These are phyloP conservation scores for Illadopsis cleaveri DNA, from an alignment of 2,113 vertebrate genomes.

Conservation along the genomic window DNA sequence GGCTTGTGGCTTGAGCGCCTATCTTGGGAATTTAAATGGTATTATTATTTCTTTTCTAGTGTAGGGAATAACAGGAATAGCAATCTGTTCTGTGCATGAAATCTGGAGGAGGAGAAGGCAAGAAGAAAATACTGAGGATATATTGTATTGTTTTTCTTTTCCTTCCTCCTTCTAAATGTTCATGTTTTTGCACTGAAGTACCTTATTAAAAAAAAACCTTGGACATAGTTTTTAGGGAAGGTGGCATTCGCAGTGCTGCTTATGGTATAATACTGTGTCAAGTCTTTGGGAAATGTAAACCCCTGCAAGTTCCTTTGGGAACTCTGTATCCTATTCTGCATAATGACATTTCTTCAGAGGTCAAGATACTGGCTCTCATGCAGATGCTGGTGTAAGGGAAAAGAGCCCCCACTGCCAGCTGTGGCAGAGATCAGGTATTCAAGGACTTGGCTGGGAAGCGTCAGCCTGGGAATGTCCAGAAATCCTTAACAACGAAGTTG, in stretches of 20 bases:
- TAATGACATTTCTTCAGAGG: not conserved
- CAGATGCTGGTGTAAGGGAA: not conserved
- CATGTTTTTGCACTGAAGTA: not conserved
- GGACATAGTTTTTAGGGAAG: not conserved
- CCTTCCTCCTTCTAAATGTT: not conserved
- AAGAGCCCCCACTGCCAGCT: not conserved
- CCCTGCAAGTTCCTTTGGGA: not conserved
- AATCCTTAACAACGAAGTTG: not conserved
- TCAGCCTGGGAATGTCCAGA: not conserved
- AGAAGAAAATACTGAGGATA: not conserved
- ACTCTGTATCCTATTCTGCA: not conserved
- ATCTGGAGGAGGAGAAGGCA: not conserved
- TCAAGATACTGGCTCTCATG: not conserved
- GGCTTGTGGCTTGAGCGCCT: not conserved
- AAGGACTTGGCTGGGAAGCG: not conserved
- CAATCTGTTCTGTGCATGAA: not conserved
- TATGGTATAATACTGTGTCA: not conserved
- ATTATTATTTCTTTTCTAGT: not conserved
- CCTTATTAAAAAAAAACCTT: not conserved
- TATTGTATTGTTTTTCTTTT: not conserved
- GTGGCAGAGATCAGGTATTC: not conserved
- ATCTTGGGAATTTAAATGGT: not conserved
- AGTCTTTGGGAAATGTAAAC: not conserved
- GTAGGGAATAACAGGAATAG: not conserved
- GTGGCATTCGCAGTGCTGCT: not conserved